Percentiles rank a stretch among this genome's conserved stretches.
Conservation (phyloP, 1,140 invertebrate genomes). For the Drosophila serrata region DNA sequence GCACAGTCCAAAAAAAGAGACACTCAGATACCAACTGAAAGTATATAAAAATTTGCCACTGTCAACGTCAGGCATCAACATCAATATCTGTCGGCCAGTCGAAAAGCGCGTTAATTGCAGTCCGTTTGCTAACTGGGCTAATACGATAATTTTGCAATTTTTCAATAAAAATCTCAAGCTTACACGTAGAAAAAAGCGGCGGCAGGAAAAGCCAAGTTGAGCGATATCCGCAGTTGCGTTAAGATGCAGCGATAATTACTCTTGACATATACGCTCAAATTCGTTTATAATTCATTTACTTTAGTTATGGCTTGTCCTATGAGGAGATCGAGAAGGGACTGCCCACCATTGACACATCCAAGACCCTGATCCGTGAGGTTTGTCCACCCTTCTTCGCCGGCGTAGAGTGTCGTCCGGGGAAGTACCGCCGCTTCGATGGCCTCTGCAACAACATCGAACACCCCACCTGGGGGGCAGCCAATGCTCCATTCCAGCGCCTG, state of each 20-base stretch:
- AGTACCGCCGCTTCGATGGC: conserved; percentile 95
- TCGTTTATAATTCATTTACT: conserved; percentile 9
- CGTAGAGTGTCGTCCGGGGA: conserved; percentile 94
- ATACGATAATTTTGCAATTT: conserved; percentile 68
- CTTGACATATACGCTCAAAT: conserved; percentile 17
- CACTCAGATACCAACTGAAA: conserved; percentile 26
- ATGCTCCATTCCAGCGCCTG: conserved; percentile 93
- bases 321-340: conserved; percentile 95
- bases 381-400: conserved; percentile 95
- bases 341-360: conserved; percentile 95
- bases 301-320: conserved; percentile 92
- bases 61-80: conserved; percentile 58
- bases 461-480: conserved; percentile 95
- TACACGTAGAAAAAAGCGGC: conserved; percentile 18
- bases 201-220: conserved; percentile 61
- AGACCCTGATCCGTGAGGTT: conserved; percentile 93
- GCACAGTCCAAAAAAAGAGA: conserved; percentile 3
- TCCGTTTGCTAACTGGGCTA: conserved; percentile 55
- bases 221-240: conserved; percentile 54
- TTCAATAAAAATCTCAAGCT: conserved; percentile 49
- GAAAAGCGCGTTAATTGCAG: conserved; percentile 63
- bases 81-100: conserved; percentile 46
- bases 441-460: conserved; percentile 96
- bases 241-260: conserved; percentile 40
- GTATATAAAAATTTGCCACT: conserved; percentile 56